Evolutionary conservation across 2,888 invertebrate genomes (phyloP), one percentile per base, ranked within the genome.

Genomic region (Endotricha flammealis): DNA sequence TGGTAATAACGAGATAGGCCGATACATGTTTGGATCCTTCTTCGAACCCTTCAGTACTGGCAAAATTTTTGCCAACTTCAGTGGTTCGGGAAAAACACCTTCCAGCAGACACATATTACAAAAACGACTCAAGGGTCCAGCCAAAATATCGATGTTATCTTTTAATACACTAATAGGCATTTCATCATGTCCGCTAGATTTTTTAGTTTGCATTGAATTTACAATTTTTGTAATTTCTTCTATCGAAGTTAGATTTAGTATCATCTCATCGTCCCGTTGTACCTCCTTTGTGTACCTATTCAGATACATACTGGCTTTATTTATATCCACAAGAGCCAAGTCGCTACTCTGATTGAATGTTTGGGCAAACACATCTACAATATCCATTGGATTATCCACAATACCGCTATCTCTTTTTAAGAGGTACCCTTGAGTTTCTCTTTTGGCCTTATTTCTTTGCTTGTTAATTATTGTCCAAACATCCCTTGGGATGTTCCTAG

Each of bases 161-260:
- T 39, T 34, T 7, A 39, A 20, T 8, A 39, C 10, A 13, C n/a
- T 12, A 1, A 39, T 39, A 2, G 30, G 27, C 17, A 39, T 22
- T 13, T 35, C 35, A 29, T 36, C 36, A 29, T 13, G 29, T 1
- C 36, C 32, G 13, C 24, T 32, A 7, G 39, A 40, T 4, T 14
- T 40, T 32, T 36, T 36, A 20, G 20, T 16, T 14, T 39, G 31
- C 32, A 39, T 39, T 8, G n/a, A 10, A 10, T 23, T 16, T 7
- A 39, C 9, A 12, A 35, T 12, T 12, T 28, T 30, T 17, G 9
- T 16, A 9, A 29, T 24, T 12, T 38, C 38, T n/a, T n/a, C n/a
- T n/a, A n/a, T n/a, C n/a, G n/a, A n/a, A n/a, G n/a, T n/a, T n/a
- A n/a, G n/a, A n/a, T n/a, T 23, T 2, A 22, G 31, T 22, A 5